Conservation (phyloP, 2,113 vertebrate species). For the Arothron firmamentum region DNA sequence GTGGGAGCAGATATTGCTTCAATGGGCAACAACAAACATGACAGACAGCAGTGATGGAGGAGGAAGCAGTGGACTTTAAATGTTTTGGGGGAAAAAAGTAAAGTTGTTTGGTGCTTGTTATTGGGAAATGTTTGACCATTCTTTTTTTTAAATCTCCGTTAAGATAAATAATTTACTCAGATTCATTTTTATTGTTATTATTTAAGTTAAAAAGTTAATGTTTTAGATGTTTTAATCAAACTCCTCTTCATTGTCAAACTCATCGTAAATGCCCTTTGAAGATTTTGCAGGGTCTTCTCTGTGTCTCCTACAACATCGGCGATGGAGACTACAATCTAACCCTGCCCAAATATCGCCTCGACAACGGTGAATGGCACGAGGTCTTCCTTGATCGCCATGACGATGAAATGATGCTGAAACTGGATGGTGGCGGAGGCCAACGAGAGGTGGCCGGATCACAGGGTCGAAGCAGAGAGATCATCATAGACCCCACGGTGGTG, state of each 20-base stretch:
- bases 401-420: slow-evolving; percentile 81
- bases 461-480: slow-evolving; percentile 80
- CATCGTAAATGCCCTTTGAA: slow-evolving; percentile 33
- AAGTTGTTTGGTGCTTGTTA: too few relatives aligned
- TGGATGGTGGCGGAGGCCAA: slow-evolving; percentile 82
- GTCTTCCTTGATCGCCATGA: slow-evolving; percentile 81
- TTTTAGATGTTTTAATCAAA: not conserved
- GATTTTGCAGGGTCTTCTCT: slow-evolving; percentile 81
- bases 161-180: too few relatives aligned
- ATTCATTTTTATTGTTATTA: not conserved
- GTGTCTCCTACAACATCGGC: slow-evolving; percentile 83
- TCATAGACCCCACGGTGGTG: slow-evolving; percentile 78
- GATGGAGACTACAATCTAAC: slow-evolving; percentile 83
- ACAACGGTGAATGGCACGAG: slow-evolving; percentile 88
- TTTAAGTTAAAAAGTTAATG: too few relatives aligned
- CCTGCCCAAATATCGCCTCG: slow-evolving; percentile 79
- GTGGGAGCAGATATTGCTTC: too few relatives aligned
- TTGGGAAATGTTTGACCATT: too few relatives aligned
- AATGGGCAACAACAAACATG: too few relatives aligned
- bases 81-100: too few relatives aligned
- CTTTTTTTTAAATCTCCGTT: too few relatives aligned
- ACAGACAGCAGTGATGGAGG: too few relatives aligned
- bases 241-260: not conserved
- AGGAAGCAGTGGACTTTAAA: too few relatives aligned
- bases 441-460: slow-evolving; percentile 75